Conservation (phyloP, 2,888 invertebrate species). For the Entomobrya multifasciata region DNA sequence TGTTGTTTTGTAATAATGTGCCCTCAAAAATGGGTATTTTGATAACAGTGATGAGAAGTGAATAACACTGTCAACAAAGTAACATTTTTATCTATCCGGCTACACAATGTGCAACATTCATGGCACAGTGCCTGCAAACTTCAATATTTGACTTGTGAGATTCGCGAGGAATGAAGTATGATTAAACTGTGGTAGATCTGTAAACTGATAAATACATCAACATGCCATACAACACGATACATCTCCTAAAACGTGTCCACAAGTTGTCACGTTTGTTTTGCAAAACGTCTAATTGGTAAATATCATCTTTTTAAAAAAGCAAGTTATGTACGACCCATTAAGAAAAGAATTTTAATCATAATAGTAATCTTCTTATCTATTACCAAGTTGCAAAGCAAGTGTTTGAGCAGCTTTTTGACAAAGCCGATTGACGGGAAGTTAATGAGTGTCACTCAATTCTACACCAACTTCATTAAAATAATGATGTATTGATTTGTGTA, state of each 20-base stretch:
- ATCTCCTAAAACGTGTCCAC: neutral
- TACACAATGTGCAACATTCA: too few relatives aligned
- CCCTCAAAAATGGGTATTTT: neutral
- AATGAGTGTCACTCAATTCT: conserved; percentile 45
- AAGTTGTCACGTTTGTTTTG: conserved; percentile 32
- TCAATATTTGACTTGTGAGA: too few relatives aligned
- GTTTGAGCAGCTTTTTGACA: conserved; percentile 19
- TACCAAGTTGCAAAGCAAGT: conserved; percentile 35
- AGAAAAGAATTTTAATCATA: neutral
- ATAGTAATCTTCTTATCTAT: conserved; percentile 18
- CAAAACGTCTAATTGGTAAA: neutral
- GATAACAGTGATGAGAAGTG: too few relatives aligned
- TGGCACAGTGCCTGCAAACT: too few relatives aligned
- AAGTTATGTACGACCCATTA: neutral
- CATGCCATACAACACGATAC: neutral
- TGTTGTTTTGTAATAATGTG: neutral
- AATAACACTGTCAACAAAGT: too few relatives aligned
- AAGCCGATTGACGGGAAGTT: conserved; percentile 53
- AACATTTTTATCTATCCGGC: too few relatives aligned
- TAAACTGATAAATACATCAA: too few relatives aligned
- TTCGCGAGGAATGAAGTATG: too few relatives aligned
- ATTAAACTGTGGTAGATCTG: too few relatives aligned
- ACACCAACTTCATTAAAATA: conserved; percentile 45
- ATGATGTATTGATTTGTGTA: conserved; percentile 18
- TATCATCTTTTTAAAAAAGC: neutral